Percentiles rank a stretch among this genome's conserved stretches.
Conservation (phyloP, 1,140 invertebrate species). For the Melitaea cinxia region DNA sequence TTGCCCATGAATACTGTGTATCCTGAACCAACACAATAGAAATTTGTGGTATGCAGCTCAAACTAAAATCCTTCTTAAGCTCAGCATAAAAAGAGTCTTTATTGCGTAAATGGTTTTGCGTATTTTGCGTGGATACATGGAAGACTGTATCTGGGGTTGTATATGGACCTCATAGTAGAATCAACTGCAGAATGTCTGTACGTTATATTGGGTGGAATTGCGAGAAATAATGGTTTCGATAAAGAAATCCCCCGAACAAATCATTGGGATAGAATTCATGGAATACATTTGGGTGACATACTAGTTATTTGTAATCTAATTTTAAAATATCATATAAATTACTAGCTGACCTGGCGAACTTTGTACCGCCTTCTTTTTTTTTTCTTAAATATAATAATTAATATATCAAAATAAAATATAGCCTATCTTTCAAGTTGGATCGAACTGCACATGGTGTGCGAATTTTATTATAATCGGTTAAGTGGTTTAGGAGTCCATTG, state of each 20-base stretch:
- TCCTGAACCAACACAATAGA: slow-evolving; percentile 5
- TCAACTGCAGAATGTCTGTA: slow-evolving; percentile 34
- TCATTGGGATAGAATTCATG: background rate
- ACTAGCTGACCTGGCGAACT: too few relatives aligned
- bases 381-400: too few relatives aligned
- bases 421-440: too few relatives aligned
- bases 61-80: background rate
- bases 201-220: slow-evolving; percentile 21
- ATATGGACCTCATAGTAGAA: slow-evolving; percentile 33
- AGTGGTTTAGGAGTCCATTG: too few relatives aligned
- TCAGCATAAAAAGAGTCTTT: background rate
- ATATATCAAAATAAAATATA: too few relatives aligned
- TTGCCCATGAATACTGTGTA: slow-evolving; percentile 38
- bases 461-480: too few relatives aligned
- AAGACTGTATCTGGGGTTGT: slow-evolving; percentile 24
- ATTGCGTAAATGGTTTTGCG: background rate
- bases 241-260: background rate
- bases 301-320: background rate
- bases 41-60: background rate
- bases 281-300: background rate
- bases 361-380: too few relatives aligned
- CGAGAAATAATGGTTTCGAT: slow-evolving; percentile 13
- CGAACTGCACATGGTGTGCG: too few relatives aligned
- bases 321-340: too few relatives aligned
- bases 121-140: background rate